These are phyloP conservation scores for Linnaemya tessellans DNA, from an alignment of 2,888 invertebrate species.

Conservation along the genomic window DNA sequence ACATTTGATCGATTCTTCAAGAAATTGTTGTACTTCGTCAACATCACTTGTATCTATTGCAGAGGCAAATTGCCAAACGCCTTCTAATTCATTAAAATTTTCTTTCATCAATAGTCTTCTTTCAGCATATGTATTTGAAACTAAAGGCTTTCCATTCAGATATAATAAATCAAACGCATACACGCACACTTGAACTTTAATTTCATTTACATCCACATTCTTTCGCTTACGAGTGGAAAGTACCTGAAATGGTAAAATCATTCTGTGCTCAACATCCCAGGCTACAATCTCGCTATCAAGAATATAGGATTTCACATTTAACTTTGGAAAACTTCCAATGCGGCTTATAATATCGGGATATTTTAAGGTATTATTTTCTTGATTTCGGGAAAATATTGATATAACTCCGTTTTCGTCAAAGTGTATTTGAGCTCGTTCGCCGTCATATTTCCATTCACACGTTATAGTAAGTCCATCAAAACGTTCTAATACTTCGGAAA, in stretches of 20 bases:
- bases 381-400: constrained; percentile 96
- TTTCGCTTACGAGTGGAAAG: constrained; percentile 97
- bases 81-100: constrained; percentile 88
- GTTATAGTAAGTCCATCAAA: constrained; percentile 95
- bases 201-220: constrained; percentile 85
- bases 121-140: constrained; percentile 89
- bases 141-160: constrained; percentile 93
- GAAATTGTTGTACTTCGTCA: constrained; percentile 96
- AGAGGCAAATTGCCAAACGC: constrained; percentile 95
- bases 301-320: constrained; percentile 90
- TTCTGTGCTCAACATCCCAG: constrained; percentile 93
- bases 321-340: constrained; percentile 85
- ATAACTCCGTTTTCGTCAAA: constrained; percentile 87
- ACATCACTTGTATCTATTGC: constrained; percentile 91
- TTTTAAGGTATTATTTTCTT: constrained; percentile 96
- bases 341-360: constrained; percentile 96
- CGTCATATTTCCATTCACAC: constrained; percentile 99
- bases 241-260: constrained; percentile 98
- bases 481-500: constrained; percentile 92
- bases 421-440: constrained; percentile 98
- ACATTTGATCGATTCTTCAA: constrained; percentile 96
- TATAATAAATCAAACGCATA: constrained; percentile 98
- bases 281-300: constrained; percentile 99
- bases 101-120: constrained; percentile 89
- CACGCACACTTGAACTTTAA: constrained; percentile 93